These are phyloP conservation scores for Coreoperca whiteheadi DNA, from an alignment of 2,113 vertebrate species.

Conservation along the genomic window DNA sequence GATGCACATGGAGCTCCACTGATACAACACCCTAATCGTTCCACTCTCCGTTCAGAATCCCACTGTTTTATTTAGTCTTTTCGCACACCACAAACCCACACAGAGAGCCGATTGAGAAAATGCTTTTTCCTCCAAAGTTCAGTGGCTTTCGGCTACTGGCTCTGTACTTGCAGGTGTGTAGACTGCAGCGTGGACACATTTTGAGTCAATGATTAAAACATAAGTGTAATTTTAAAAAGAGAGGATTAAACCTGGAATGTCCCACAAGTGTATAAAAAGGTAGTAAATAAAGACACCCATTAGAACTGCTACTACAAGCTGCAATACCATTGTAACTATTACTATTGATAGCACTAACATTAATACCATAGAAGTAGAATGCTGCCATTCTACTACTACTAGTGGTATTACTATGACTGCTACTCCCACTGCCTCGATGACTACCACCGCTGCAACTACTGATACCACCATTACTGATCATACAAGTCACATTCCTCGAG, in stretches of 20 bases:
- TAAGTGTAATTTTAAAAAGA: conserved; percentile 11
- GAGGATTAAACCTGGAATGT: neutral
- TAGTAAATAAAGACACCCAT: neutral
- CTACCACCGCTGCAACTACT: neutral
- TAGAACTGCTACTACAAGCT: too few relatives aligned
- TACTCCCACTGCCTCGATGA: neutral
- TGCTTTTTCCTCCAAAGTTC: neutral
- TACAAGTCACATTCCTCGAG: neutral
- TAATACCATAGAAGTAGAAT: neutral
- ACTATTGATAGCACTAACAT: neutral
- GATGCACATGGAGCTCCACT: neutral
- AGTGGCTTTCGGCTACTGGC: neutral
- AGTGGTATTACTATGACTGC: too few relatives aligned
- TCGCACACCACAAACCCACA: neutral
- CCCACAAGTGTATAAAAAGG: conserved; percentile 18
- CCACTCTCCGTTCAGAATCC: neutral
- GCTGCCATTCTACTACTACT: neutral
- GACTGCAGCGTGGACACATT: conserved; percentile 20
- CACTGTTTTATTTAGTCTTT: neutral
- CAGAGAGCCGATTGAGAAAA: neutral
- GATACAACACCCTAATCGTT: rapidly evolving
- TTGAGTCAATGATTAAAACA: conserved; percentile 22
- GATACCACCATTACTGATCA: neutral
- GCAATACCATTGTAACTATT: neutral
- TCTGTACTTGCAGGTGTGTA: neutral